Evolutionary conservation across 2,797 vertebrate genomes (phyloP), one percentile per base, ranked within the genome.

Genomic region (Nyctalus aviator): DNA sequence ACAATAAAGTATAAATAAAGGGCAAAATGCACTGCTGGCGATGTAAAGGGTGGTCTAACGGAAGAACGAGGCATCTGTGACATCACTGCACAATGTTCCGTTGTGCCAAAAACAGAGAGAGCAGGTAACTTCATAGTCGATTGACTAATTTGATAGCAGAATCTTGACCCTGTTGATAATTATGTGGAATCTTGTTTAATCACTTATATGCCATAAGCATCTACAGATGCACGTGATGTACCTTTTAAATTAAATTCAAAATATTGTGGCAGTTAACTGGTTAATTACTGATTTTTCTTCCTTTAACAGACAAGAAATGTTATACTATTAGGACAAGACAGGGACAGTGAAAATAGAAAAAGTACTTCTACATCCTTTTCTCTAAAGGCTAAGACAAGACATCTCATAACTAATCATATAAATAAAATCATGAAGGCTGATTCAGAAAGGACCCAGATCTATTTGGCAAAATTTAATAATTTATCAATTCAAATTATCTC

Each of bases 221-320:
- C 57, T 59, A 59, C 13, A 59, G 25, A 59, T 6, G 5, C 12
- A 30, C 13, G 12, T 2, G 12, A 25, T 0, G 12, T 25, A 30
- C 25, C 25, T 59, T 59, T 59, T 27, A 13, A 44, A 59, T 59
- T 59, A 59, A 59, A 59, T 59, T 30, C 5, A 59, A 59, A 59
- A 27, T 59, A 30, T 59, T 5, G 12, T 59, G 57, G 25, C 57
- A 59, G 25, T 59, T 59, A 59, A 59, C 57, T 59, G 57, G 55
- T 83, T 92, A 64, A 55, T 88, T 69, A 62, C 14, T 76, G n/a
- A n/a, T 89, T 50, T 87, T 81, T 41, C 48, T 68, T 14, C 25
- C 25, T 86, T 71, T 32, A 76, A 30, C 9, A 37, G 77, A 59
- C 5, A 81, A 35, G 32, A 87, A 90, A 71, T 27, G 15, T 62